phyloP scores from a whole-genome alignment of 2,113 vertebrate species.

The Podarcis raffonei region DNA sequence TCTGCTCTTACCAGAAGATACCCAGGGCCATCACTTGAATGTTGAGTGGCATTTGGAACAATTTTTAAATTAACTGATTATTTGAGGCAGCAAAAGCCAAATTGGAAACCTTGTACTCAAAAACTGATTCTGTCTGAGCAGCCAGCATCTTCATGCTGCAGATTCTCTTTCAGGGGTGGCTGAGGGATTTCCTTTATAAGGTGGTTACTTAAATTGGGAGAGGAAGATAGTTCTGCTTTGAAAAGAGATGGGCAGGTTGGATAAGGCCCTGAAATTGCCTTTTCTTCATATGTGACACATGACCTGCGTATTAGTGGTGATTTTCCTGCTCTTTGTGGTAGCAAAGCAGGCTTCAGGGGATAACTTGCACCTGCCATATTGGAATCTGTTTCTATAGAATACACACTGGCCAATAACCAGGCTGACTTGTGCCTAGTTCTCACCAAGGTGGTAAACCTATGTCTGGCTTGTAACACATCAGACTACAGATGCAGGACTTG shows the following conservation, averaged over 20 bases:
- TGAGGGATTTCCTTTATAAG: fast-evolving
- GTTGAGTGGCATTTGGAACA: not conserved
- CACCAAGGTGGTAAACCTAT: not conserved
- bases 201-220: not conserved
- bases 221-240: slow-evolving; percentile 1
- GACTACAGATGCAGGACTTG: not conserved
- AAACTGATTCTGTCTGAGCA: not conserved
- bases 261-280: not conserved
- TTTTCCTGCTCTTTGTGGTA: not conserved
- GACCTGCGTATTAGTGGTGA: not conserved
- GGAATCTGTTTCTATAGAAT: not conserved
- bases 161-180: fast-evolving
- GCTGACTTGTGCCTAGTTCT: not conserved
- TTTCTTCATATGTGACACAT: not conserved
- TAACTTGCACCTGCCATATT: not conserved
- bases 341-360: not conserved
- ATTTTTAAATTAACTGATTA: not conserved
- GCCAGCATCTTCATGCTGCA: not conserved
- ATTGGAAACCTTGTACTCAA: not conserved
- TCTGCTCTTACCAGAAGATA: slow-evolving; percentile 10
- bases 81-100: not conserved
- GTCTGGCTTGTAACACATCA: not conserved
- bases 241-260: not conserved
- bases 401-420: slow-evolving; percentile 1
- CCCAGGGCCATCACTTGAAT: not conserved